Conservation (phyloP, 2,113 vertebrate genomes). For the Bubo bubo region DNA sequence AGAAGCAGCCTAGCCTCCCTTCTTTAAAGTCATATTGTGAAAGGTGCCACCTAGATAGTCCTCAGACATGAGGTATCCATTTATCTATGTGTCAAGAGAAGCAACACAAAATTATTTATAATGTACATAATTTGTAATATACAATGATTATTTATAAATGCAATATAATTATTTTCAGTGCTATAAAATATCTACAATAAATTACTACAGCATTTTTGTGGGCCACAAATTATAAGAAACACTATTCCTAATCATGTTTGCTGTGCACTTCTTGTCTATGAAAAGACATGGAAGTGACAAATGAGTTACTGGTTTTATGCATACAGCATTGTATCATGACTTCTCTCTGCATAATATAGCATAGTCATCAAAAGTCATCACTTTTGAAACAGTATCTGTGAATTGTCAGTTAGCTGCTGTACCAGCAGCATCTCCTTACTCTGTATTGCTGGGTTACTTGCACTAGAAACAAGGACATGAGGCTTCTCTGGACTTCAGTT, state of each 20-base stretch:
- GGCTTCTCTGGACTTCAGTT: neutral
- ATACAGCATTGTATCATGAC: neutral
- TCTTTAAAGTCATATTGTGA: fast-evolving
- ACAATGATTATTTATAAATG: too few relatives aligned
- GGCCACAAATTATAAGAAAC: neutral
- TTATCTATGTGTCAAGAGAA: neutral
- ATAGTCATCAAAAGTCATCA: neutral
- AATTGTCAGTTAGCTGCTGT: neutral
- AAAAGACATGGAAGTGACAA: neutral
- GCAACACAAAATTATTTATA: neutral
- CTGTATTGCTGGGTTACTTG: neutral
- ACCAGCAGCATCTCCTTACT: neutral
- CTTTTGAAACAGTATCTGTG: neutral
- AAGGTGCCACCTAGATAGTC: neutral
- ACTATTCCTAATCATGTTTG: neutral
- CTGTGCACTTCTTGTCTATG: neutral
- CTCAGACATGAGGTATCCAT: neutral
- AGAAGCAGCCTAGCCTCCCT: neutral
- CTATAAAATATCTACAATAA: neutral
- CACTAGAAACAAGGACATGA: neutral
- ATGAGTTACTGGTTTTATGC: neutral
- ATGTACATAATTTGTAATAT: too few relatives aligned
- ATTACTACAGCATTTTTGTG: neutral
- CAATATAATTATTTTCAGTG: neutral
- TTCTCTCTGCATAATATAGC: neutral